Base-by-base conservation (phyloP, 1,140 invertebrate species). In the Drosophila paulistorum region DNA sequence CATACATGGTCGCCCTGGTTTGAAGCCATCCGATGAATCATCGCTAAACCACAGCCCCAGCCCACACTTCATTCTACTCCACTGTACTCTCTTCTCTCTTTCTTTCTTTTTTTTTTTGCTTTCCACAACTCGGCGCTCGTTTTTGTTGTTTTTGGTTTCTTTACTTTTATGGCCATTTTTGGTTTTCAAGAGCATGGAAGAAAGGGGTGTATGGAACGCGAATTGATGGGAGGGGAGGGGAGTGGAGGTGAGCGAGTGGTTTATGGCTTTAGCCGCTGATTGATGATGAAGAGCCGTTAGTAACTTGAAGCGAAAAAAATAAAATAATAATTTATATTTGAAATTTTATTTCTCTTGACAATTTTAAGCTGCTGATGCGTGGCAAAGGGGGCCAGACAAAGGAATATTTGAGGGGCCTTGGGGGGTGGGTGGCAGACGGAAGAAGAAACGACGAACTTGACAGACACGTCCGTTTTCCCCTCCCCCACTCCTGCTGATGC, bases 391-490 rank as follows among this genome's bases (percentile, higher is more conserved):
- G 14, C 26, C 71, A 65, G 71, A 74, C 74, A 30, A 45, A 45
- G 30, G 42, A 48, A 35, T 11, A 11, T 39, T 13, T 26, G 23
- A 10, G 37, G 3, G 9, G 37, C 37, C 11, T 39, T 11, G 37
- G 37, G 37, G 37, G 11, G 37, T 39, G 64, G 74, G 65, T 65
- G 51, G n/a, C 33, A 30, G 61, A 30, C 62, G 69, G 68, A 85
- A 74, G 77, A 84, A 81, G 74, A 30, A 30, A 77, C 10, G 10
- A 51, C 45, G 74, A 83, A 85, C 85, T 78, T 86, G 82, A 86
- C 81, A 75, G 81, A 75, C 81, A 85, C 82, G 81, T 85, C 81
- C 81, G 81, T 77, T 78, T 79, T 51, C 20, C 17, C 77, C 75
- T 68, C 9, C 20, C 17, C 77, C 75, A 67, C 9, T 9, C 6